phyloP scores from a whole-genome alignment of 2,888 invertebrate species.

The Octonoba sinensis region DNA sequence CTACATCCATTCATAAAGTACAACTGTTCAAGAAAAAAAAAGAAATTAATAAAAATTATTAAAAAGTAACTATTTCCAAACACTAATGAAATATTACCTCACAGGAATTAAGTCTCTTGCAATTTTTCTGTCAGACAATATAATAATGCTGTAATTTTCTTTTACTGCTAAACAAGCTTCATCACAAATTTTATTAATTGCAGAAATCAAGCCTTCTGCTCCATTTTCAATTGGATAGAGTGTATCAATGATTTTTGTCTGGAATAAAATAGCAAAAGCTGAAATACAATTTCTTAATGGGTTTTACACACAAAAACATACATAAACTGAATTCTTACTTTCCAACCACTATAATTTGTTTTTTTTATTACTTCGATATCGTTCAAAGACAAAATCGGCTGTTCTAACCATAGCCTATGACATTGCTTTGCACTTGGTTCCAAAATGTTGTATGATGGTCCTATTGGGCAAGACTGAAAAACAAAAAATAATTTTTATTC shows the following conservation, averaged over 20 bases:
- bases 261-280: conserved; percentile 65
- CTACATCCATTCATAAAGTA: no score
- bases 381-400: conserved; percentile 93
- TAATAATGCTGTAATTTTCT: conserved; percentile 84
- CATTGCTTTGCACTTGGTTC: conserved; percentile 88
- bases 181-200: conserved; percentile 83
- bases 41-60: no score
- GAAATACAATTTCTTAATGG: neutral
- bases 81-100: conserved; percentile 70
- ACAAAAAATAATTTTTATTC: neutral
- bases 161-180: conserved; percentile 86
- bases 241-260: conserved; percentile 87
- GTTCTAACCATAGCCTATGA: conserved; percentile 90
- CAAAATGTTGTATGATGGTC: conserved; percentile 94
- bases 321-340: conserved; percentile 70
- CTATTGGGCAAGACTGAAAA: conserved; percentile 86
- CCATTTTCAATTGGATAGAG: conserved; percentile 83
- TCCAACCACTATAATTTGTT: conserved; percentile 89
- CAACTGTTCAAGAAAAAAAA: no score
- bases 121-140: conserved; percentile 82
- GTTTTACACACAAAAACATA: no score
- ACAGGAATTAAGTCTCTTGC: conserved; percentile 73
- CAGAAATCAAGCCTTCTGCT: conserved; percentile 80
- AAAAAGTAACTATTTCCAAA: no score
- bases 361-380: conserved; percentile 90